Base-by-base conservation (phyloP, 2,113 vertebrate genomes). In the Anolis carolinensis region DNA sequence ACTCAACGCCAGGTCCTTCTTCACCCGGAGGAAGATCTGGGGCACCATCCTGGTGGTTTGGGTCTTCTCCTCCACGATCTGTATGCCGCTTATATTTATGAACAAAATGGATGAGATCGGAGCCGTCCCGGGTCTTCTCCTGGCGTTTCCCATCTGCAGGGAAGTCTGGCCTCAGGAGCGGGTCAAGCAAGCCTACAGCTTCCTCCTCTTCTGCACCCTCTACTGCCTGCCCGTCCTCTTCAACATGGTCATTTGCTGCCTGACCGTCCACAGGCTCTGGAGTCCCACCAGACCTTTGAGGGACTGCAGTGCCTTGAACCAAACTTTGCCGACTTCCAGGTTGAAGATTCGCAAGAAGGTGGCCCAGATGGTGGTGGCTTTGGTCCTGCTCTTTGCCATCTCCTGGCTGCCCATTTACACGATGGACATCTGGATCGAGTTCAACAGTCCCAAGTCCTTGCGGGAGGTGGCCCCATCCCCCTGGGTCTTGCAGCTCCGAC, bases 191-290 rank as follows among this genome's bases (percentile, higher is more conserved):
- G 97, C 97, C 90, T 98, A 98, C 93, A 98, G 97, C 23, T 97
- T 98, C 9, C 94, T 98, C 55, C 96, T 98, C n/a, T 98, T 98
- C 87, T 96, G 97, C 14, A 94, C 96, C 77, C 97, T 98, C 86
- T 98, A 98, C 95, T 98, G 98, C 92, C 93, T 98, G 84, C 98
- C 98, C 0, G 98, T 98, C 68, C 95, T 97, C 52, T 98, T 98
- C 92, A 98, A 98, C 94, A 95, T 98, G 92, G 96, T 95, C 91
- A 97, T 98, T 78, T 97, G 98, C 90, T 98, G 97, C 94, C 93
- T 98, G 11, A 98, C 98, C 0, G 97, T 97, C 72, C 94, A 95
- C 5, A 94, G 96, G 71, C 96, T 98, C 27, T 98, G 98, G 97
- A 96, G 93, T 62, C 96, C 95, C 18, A 92, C 92, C 65, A 82